Evolutionary conservation across 2,113 vertebrate species (phyloP).

Genomic region (Phoenicopterus ruber): DNA sequence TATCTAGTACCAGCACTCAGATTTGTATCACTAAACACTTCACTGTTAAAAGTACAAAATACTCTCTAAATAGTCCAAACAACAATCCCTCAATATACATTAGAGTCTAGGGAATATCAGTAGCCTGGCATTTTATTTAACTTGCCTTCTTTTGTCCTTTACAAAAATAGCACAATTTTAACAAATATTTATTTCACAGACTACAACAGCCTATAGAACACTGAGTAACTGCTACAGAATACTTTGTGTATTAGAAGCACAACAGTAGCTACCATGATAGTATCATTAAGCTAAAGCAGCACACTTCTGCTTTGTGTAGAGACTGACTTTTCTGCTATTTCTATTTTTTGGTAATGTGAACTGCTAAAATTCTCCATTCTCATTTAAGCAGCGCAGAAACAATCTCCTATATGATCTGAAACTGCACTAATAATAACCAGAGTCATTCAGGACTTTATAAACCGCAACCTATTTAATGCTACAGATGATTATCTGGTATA

Average conservation of each 20-base stretch:
- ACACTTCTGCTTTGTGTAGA: neutral
- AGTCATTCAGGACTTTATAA: neutral
- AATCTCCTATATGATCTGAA: neutral
- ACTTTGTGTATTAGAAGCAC: neutral
- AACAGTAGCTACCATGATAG: neutral
- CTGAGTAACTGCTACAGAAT: neutral
- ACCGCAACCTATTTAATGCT: neutral
- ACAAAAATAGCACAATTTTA: neutral
- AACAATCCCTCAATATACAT: rapidly evolving
- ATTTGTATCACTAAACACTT: neutral
- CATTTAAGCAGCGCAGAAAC: neutral
- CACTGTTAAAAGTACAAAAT: neutral
- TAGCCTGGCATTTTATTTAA: neutral
- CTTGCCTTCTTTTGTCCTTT: neutral
- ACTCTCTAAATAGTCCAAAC: neutral
- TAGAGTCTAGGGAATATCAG: neutral
- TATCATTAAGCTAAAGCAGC: neutral
- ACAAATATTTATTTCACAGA: neutral
- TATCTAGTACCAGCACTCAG: neutral
- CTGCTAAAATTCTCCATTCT: neutral
- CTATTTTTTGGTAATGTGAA: neutral
- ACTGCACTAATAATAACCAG: neutral
- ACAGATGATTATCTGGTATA: neutral
- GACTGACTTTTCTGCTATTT: neutral
- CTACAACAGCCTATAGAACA: neutral